Percentiles rank a stretch among this genome's conserved stretches.
phyloP scores from a whole-genome alignment of 1,140 invertebrate species.

The Neoseiulus cucumeris region DNA sequence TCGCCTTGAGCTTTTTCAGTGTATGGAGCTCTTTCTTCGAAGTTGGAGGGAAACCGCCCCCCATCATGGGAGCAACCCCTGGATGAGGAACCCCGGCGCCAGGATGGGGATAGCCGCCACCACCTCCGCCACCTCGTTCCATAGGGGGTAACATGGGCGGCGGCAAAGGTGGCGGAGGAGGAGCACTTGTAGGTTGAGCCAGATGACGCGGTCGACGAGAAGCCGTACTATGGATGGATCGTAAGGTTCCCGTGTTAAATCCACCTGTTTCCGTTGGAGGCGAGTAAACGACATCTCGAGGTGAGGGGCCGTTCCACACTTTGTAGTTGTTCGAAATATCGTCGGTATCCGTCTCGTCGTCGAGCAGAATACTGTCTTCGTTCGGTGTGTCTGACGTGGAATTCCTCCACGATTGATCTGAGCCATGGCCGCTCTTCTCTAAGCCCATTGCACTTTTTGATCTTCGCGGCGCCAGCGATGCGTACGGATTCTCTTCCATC shows the following conservation, averaged over 20 bases:
- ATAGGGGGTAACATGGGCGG: conserved; percentile 16
- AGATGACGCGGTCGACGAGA: conserved; percentile 19
- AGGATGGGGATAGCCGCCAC: conserved; percentile 16
- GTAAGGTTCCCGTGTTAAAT: conserved; percentile 8
- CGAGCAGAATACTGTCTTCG: conserved; percentile 28
- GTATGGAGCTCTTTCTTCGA: conserved; percentile 5
- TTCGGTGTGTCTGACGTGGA: conserved; percentile 16
- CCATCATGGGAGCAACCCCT: too few species aligned
- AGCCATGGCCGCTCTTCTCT: background rate
- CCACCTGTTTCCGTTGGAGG: conserved; percentile 11
- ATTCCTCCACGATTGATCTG: conserved; percentile 4
- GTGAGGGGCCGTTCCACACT: conserved; percentile 39
- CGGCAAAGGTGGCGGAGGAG: conserved; percentile 19
- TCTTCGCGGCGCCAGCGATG: conserved; percentile 12
- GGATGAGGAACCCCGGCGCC: background rate
- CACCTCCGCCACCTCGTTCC: conserved; percentile 14
- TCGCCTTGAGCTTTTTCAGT: conserved; percentile 5
- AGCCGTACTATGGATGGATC: conserved; percentile 14
- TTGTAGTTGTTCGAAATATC: conserved; percentile 64
- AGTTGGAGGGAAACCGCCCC: background rate
- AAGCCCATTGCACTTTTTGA: background rate
- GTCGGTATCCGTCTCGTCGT: conserved; percentile 27
- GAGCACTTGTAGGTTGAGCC: conserved; percentile 17
- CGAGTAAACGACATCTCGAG: background rate
- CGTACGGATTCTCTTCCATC: conserved; percentile 30